Conservation (phyloP, 2,113 vertebrate genomes). For the Poeciliopsis occidentalis region DNA sequence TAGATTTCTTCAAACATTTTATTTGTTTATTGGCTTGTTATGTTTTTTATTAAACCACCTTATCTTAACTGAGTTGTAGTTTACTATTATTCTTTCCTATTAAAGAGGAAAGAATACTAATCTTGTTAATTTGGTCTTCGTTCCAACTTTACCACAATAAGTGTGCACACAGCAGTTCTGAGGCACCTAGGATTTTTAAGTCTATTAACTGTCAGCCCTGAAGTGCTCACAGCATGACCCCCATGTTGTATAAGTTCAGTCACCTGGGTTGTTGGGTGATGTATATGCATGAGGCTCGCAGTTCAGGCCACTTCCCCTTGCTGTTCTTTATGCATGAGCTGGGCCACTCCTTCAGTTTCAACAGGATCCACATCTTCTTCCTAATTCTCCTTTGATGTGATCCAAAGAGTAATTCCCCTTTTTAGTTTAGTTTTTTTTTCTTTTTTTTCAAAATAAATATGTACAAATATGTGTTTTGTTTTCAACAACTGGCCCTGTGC, state of each 20-base stretch:
- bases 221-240: constrained; percentile 45
- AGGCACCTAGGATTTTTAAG: constrained; percentile 28
- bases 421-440: neutral
- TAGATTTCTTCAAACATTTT: too few species aligned
- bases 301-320: constrained; percentile 46
- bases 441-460: neutral
- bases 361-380: constrained; percentile 35
- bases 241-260: constrained; percentile 49
- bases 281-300: constrained; percentile 65
- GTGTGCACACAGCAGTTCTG: neutral
- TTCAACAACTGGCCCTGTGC: neutral
- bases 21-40: too few species aligned
- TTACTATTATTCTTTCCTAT: too few species aligned
- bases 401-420: neutral
- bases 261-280: constrained; percentile 64
- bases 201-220: constrained; percentile 44
- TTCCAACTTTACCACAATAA: constrained; percentile 25
- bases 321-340: constrained; percentile 78
- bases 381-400: constrained; percentile 23
- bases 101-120: too few species aligned
- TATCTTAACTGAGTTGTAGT: too few species aligned
- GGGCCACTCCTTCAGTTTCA: constrained; percentile 48
- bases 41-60: too few species aligned
- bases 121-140: neutral
- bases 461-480: neutral